Percentiles rank a stretch among this genome's conserved stretches.
These are phyloP conservation scores for Acipenser transmontanus DNA, from an alignment of 2,797 vertebrate genomes.

Conservation along the genomic window DNA sequence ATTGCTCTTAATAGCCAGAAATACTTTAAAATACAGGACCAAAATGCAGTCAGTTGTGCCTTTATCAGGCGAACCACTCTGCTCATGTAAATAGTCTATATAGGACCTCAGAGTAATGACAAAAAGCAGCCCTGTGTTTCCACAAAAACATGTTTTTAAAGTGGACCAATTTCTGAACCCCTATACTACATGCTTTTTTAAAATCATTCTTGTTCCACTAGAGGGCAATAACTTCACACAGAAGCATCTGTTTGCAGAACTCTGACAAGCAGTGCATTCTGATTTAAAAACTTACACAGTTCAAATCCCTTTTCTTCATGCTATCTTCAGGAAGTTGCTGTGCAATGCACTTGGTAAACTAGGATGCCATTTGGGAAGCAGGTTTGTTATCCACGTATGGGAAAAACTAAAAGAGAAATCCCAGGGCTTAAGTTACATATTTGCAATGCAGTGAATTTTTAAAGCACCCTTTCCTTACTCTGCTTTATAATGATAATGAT, in stretches of 20 bases:
- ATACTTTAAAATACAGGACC: too few relatives aligned
- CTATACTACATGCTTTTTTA: neutral
- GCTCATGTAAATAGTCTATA: too few relatives aligned
- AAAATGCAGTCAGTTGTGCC: too few relatives aligned
- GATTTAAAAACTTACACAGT: too few relatives aligned
- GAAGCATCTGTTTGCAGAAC: neutral
- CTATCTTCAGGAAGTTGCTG: neutral
- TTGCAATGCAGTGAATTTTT: neutral
- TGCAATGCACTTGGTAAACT: neutral
- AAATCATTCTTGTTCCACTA: slow-evolving; percentile 6
- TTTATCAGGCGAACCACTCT: too few relatives aligned
- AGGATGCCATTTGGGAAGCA: slow-evolving; percentile 5
- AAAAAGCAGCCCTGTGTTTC: too few relatives aligned
- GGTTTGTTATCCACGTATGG: slow-evolving; percentile 5
- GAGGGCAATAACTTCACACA: slow-evolving; percentile 3
- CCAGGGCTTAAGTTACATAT: neutral
- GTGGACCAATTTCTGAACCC: too few relatives aligned
- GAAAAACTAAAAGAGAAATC: neutral
- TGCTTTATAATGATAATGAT: too few relatives aligned
- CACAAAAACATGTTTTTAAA: too few relatives aligned
- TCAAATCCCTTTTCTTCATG: neutral
- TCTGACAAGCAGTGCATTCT: neutral
- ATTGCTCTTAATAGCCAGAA: too few relatives aligned
- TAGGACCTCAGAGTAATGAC: too few relatives aligned
- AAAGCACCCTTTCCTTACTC: too few relatives aligned